Evolutionary conservation across 2,888 invertebrate genomes (phyloP).

Genomic region (Acheta domesticus): DNA sequence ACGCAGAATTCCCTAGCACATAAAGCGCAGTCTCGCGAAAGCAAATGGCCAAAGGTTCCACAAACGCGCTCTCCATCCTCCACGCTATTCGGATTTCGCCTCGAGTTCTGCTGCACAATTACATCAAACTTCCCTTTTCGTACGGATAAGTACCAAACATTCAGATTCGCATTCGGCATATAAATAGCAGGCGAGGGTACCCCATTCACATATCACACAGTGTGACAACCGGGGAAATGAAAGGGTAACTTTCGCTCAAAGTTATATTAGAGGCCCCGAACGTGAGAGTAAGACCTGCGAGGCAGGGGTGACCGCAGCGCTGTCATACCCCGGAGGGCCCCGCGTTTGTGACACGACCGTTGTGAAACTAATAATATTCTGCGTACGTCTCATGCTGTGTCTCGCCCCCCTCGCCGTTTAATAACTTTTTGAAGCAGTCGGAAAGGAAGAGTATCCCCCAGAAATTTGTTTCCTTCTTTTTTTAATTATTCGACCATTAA

Average conservation of each 20-base stretch:
- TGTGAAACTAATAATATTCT: neutral
- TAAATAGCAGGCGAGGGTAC: too few species aligned
- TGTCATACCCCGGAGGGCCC: neutral
- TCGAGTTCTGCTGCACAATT: too few species aligned
- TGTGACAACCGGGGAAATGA: neutral
- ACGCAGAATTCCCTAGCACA: too few species aligned
- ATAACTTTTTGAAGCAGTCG: too few species aligned
- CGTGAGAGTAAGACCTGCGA: neutral
- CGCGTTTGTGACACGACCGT: neutral
- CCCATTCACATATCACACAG: neutral
- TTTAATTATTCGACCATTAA: slow-evolving; percentile 18
- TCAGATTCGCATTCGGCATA: too few species aligned
- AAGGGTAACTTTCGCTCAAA: neutral
- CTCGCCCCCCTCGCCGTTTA: neutral
- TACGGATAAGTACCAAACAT: too few species aligned
- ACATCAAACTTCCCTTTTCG: too few species aligned
- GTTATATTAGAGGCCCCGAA: neutral
- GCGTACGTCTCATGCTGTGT: neutral
- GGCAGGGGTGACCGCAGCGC: neutral
- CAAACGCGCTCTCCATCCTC: too few species aligned
- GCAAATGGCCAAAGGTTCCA: too few species aligned
- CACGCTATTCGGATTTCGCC: too few species aligned
- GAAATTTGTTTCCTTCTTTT: neutral
- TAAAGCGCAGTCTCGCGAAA: too few species aligned
- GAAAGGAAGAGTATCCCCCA: neutral